Evolutionary conservation across 2,888 invertebrate genomes (phyloP), one percentile per base, ranked within the genome.

Genomic region (Tetanocera ferruginea): DNA sequence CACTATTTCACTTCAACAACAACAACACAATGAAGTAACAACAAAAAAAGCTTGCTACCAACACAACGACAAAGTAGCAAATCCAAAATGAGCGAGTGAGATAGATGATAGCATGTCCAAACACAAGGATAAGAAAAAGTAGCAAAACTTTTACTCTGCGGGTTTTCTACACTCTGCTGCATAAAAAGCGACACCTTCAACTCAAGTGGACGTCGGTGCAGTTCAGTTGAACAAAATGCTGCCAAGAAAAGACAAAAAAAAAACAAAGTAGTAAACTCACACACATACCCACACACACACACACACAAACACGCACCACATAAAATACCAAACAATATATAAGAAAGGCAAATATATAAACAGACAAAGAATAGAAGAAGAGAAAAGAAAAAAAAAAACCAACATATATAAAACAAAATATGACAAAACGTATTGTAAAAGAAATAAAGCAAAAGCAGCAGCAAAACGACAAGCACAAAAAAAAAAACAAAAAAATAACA

Each of bases 1-100:
- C 82, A 81, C 81, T 80, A 82, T 81, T 82, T 81, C 79, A 82
- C 79, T 78, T 79, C 73, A 55, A 34, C 28, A 31, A 31, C 17
- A 70, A 51, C 69, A 70, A 70, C n/a, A 52, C 69, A 71, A 52
- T n/a, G 52, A 52, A 17, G 23, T 43, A 67, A 67, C 25, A 60
- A 60, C 6, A 25, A 60, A 25, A 25, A 14, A 23, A 55, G 5
- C 1, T 23, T 55, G 55, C 19, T 19, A 19, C 14, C 9, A 25
- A 60, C 14, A 25, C n/a, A 60, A n/a, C 67, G 6, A 51, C 69
- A 69, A 28, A 69, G 23, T 51, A 17, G 25, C 69, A 69, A 51
- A 49, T 11, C 6, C 37, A n/a, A 37, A 37, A 37, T 60, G 70
- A 71, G 28, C 52, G 52, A 67, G 31, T 52, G 70, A 71, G 70